Base-by-base conservation (phyloP, 1,140 invertebrate genomes). In the Delia radicum region DNA sequence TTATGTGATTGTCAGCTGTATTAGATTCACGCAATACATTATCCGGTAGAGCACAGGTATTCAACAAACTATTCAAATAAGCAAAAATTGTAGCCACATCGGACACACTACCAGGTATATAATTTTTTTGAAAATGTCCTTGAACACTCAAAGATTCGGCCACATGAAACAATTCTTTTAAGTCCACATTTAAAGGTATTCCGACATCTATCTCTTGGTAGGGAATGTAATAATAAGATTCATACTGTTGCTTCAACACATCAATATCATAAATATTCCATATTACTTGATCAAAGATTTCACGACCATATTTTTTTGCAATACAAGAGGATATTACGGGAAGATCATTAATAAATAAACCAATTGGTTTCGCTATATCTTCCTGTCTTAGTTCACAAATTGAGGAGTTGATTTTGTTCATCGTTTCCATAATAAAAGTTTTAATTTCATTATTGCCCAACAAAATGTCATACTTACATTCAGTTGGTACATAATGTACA, bases 261-360 rank as follows among this genome's bases (percentile, higher is more conserved):
- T 85, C 80, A 18, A 83, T 69, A 75, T 85, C 83, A 65, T 83
- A 85, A 18, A 83, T 26, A 65, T 75, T 83, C 78, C 80, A 83
- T 8, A 74, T 79, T 0, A 85, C 71, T 77, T 85, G 81, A 76
- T 82, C 76, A 31, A 81, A 85, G 3, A 85, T 75, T 2, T 81
- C 76, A 0, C 63, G n/a, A 0, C 77, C n/a, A 26, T 65, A 79
- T 28, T 79, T 80, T 0, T 72, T 15, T 0, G 83, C 79, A 74
- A 82, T 77, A 77, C 83, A 85, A 8, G 61, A 42, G 65, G 83
- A 85, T 74, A 83, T 80, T 27, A 83, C 81, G 0, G 83, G 83
- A 21, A 85, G 27, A 26, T 78, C 69, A 7, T 85, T 81, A n/a
- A 81, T 79, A 5, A 85, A 79, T 4, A 85, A 76, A 8, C 83